Evolutionary conservation across 2,113 vertebrate species (phyloP).

Genomic region (Rutilus rutilus): DNA sequence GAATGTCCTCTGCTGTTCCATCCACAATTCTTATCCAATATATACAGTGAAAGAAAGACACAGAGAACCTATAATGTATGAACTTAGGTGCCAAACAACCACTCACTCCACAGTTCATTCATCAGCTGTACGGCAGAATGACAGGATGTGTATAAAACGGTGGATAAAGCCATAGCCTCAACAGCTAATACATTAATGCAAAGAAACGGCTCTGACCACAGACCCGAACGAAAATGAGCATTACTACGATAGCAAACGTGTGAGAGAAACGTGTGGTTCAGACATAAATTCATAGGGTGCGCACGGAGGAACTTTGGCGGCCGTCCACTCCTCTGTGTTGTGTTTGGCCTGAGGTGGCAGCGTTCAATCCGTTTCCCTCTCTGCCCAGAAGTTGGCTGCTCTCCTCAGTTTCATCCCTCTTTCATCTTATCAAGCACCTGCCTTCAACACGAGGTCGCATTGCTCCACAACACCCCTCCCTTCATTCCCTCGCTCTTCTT

Average conservation of each 20-base stretch:
- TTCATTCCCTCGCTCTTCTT: slow-evolving; percentile 6
- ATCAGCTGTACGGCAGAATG: slow-evolving; percentile 16
- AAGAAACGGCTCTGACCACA: slow-evolving; percentile 44
- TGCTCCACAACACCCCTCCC: neutral
- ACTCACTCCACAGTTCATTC: slow-evolving; percentile 40
- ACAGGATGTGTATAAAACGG: slow-evolving; percentile 29
- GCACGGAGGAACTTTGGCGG: slow-evolving; percentile 47
- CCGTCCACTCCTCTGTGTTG: slow-evolving; percentile 43
- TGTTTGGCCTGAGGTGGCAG: slow-evolving; percentile 52
- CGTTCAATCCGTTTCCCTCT: neutral
- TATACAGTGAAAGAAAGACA: slow-evolving; percentile 39
- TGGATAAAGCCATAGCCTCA: slow-evolving; percentile 38
- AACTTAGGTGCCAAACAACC: slow-evolving; percentile 21
- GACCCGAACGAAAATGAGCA: slow-evolving; percentile 15
- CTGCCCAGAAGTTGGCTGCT: slow-evolving; percentile 43
- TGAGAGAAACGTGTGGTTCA: slow-evolving; percentile 4
- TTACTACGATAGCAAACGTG: slow-evolving; percentile 6
- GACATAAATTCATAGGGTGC: slow-evolving; percentile 46
- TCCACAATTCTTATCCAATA: slow-evolving; percentile 42
- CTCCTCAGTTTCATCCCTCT: slow-evolving; percentile 42
- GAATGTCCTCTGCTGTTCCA: slow-evolving; percentile 37
- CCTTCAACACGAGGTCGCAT: slow-evolving; percentile 36
- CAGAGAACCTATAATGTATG: neutral
- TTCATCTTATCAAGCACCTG: slow-evolving; percentile 63
- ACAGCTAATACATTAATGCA: slow-evolving; percentile 50